Base-by-base conservation (phyloP, 2,113 vertebrate genomes). In the Notarius quadriscutis region DNA sequence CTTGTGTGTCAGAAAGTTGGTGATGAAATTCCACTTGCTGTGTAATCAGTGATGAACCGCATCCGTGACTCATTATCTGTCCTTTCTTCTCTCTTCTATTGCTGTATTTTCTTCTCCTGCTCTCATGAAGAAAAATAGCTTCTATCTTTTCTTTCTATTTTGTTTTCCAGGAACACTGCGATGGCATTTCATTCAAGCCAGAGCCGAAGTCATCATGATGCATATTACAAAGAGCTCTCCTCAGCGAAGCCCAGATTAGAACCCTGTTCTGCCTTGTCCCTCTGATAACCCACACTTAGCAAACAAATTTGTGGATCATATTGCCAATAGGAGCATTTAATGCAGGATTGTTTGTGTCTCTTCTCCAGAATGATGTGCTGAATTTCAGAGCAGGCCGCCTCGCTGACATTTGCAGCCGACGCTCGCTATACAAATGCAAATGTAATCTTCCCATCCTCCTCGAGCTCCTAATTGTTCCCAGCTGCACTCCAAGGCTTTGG, bases 381-480 rank as follows among this genome's bases (percentile, higher is more conserved):
- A 83, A 58, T 89, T 86, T 88, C 71, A n/a, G 82, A 86, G 48
- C 83, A 62, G 25, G 65, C 74, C 80, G 48, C 50, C 57, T 17
- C 53, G 74, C 74, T 88, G 88, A 85, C 84, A 91, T 90, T 91
- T 90, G 75, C 87, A 81, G 83, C 83, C 77, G 89, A 83, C 82
- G 85, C 60, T 72, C 63, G 58, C 91, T 83, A 90, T 91, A 91
- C 87, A 89, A 89, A 92, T 91, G 90, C 89, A 90, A 91, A 92
- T 92, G 86, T 85, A 87, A 87, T 91, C 89, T 90, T 89, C 82
- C 81, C 84, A 87, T 91, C 89, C 89, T 91, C 91, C 88, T 89
- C 63, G 53, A 89, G 83, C 86, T 90, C 84, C 85, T 92, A 91
- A 92, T 91, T 91, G 90, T 91, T 89, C 84, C 84, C 91, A 91